phyloP scores from a whole-genome alignment of 2,888 invertebrate species.

The Agonum fuliginosum region DNA sequence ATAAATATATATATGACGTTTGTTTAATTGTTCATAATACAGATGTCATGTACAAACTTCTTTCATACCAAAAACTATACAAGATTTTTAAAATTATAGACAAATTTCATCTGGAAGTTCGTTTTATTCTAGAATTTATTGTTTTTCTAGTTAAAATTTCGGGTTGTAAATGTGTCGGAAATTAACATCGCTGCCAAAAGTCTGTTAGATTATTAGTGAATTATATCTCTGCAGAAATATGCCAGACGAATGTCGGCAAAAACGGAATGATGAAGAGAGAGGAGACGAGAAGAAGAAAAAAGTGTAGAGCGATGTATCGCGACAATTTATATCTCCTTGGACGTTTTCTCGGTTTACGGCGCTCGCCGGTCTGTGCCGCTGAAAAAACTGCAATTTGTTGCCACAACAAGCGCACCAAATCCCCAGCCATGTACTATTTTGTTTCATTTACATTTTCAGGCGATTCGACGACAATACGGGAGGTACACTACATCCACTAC shows the following conservation, averaged over 20 bases:
- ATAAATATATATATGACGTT: no score
- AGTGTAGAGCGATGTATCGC: conserved; percentile 24
- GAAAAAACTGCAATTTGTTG: conserved; percentile 38
- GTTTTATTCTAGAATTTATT: neutral
- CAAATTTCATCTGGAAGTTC: no score
- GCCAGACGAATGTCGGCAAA: conserved; percentile 1
- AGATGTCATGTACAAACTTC: no score
- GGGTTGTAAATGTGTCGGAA: neutral
- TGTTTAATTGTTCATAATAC: no score
- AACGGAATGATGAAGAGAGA: conserved; percentile 29
- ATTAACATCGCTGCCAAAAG: neutral
- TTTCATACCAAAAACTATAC: no score
- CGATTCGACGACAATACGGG: no score
- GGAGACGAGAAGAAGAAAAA: neutral
- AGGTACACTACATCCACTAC: no score
- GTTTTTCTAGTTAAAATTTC: neutral
- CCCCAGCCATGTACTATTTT: conserved; percentile 18
- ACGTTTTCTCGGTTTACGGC: conserved; percentile 12
- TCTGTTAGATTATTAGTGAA: neutral
- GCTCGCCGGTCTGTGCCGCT: neutral
- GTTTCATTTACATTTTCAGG: conserved; percentile 23
- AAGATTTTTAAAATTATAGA: no score
- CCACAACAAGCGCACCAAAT: conserved; percentile 37
- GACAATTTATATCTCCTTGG: conserved; percentile 44
- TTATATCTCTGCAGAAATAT: neutral